These are phyloP conservation scores for Tenualosa ilisha DNA, from an alignment of 2,797 vertebrate species.

Conservation along the genomic window DNA sequence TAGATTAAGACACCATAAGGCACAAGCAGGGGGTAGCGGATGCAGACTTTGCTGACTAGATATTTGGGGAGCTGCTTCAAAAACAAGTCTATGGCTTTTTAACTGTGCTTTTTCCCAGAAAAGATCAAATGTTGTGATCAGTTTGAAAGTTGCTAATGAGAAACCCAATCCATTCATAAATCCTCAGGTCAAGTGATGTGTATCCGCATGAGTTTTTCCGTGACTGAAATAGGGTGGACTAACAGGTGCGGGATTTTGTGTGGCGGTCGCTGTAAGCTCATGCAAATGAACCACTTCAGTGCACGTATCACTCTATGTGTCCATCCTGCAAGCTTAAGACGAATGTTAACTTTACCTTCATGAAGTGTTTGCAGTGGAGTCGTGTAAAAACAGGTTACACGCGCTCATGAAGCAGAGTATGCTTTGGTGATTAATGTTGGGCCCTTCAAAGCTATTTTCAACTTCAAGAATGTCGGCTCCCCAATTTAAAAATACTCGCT, in stretches of 20 bases:
- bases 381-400: neutral
- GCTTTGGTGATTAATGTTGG: neutral
- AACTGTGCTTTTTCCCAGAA: neutral
- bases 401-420: neutral
- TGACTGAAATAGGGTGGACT: constrained; percentile 10
- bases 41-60: neutral
- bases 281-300: neutral
- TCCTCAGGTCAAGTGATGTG: constrained; percentile 3
- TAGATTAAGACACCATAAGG: neutral
- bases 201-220: neutral
- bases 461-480: neutral
- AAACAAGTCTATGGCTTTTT: neutral
- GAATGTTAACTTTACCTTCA: neutral
- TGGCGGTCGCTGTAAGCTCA: constrained; percentile 16
- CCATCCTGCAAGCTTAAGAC: neutral
- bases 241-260: constrained; percentile 22
- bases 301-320: neutral
- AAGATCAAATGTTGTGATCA: neutral
- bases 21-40: neutral
- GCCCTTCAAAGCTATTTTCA: neutral
- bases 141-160: constrained; percentile 3
- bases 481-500: neutral
- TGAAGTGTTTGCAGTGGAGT: neutral
- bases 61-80: neutral
- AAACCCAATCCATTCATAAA: constrained; percentile 15